Base-by-base conservation (phyloP, 2,797 vertebrate genomes). In the Calcarius lapponicus region DNA sequence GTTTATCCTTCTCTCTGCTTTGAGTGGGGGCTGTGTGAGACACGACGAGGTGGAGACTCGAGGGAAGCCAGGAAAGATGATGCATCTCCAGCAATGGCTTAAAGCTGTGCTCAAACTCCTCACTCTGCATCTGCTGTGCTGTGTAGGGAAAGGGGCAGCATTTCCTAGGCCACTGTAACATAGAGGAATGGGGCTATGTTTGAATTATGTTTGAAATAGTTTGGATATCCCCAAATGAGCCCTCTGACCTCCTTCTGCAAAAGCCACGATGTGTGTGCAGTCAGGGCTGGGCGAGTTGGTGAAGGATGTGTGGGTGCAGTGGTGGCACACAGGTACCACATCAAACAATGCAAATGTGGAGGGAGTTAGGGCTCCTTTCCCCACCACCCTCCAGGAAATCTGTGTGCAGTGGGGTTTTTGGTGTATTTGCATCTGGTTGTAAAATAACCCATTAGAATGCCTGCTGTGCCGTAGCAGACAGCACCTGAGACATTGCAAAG, bases 1-100 rank as follows among this genome's bases (percentile, higher is more conserved):
- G 57, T 91, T 95, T 92, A 56, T 81, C 75, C 70, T 87, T 76
- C 75, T 15, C 43, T 85, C 48, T 86, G 81, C 71, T 95, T 92
- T 93, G 82, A 83, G 4, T 2, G 8, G 60, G 58, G 60, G 51
- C 66, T 90, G 61, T 5, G 20, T 47, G 86, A 93, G 74, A 22
- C 61, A 67, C 0, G 7, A 17, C 0, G 10, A 91, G n/a, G 50
- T 24, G 56, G 76, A 85, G 42, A 78, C 38, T 25, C 10, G 5
- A 58, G 65, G 83, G 66, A 83, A 93, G 74, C 26, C 58, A 64
- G 53, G 45, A 53, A 79, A 84, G 74, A 34, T 28, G 86, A 56
- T 29, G 60, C n/a, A 53, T 51, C n/a, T 71, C 20, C 42, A 72
- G 62, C n/a, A n/a, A 8, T 6, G n/a, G 38, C 48, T 96, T 74